Evolutionary conservation across 2,113 vertebrate species (phyloP), one percentile per base, ranked within the genome.

Genomic region (Chaetorhynchus papuensis): DNA sequence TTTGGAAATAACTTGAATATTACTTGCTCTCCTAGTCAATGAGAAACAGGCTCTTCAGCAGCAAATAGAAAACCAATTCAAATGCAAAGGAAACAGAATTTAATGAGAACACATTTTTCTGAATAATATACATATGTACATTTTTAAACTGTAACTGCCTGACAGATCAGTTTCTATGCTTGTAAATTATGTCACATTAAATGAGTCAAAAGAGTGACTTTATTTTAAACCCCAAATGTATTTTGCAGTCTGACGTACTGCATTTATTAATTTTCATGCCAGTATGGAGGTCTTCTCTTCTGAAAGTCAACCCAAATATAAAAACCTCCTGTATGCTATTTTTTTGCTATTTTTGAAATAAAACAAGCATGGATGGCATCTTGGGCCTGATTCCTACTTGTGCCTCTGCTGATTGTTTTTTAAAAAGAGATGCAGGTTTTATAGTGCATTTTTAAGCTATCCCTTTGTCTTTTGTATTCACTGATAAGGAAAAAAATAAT

Each of bases 41-140:
- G 24, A 82, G n/a, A 87, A 95, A 39, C 27, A 88, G 42, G 41
- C 11, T 88, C 3, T 83, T 85, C 8, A 3, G 24, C 69, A 83
- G 56, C 76, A 95, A 92, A 52, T 14, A 90, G 33, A 93, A 89
- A 90, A 70, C 20, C 24, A 81, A 35, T 59, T 64, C 41, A 92
- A 81, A 86, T 57, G 47, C 20, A 95, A 90, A 92, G 24, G 59
- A 91, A 95, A 71, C 8, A 66, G 45, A 91, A 83, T 91, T 88
- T 95, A 95, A 92, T 81, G 39, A 52, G 28, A 90, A 92, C 39
- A 69, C 7, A 33, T 69, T 65, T 50, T 87, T 94, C 75, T 60
- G 59, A 88, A 52, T 49, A 90, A 65, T 65, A 85, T 64, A 87
- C 57, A 82, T 88, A 81, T 61, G 30, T 85, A 83, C 30, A 77